Percentiles rank a stretch among this genome's conserved stretches.
Conservation (phyloP, 2,888 invertebrate species). For the Stenchaetothrips biformis region DNA sequence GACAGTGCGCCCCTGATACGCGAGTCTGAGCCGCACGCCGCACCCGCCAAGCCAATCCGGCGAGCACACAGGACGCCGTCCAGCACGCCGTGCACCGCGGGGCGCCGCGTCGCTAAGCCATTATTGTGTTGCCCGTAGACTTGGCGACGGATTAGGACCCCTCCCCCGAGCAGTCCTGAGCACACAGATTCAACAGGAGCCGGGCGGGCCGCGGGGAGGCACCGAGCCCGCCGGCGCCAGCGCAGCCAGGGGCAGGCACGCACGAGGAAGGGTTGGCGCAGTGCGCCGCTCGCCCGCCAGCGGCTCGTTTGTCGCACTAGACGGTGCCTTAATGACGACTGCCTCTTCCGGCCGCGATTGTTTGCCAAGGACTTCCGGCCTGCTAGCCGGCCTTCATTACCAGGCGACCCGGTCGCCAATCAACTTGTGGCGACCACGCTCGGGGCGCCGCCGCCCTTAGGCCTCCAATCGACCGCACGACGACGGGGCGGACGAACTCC, state of each 20-base stretch:
- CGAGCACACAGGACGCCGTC: too few relatives aligned
- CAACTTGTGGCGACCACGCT: too few relatives aligned
- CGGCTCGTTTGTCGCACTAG: background rate
- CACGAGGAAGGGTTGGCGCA: background rate
- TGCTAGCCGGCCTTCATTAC: background rate
- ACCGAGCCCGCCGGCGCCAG: too few relatives aligned
- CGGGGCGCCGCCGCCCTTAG: too few relatives aligned
- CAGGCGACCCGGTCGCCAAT: too few relatives aligned
- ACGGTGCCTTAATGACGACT: slow-evolving; percentile 4
- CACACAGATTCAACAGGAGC: slow-evolving; percentile 19
- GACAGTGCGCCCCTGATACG: too few relatives aligned
- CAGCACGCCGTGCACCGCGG: background rate
- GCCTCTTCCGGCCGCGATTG: slow-evolving; percentile 14
- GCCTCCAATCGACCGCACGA: too few relatives aligned
- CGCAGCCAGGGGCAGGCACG: background rate
- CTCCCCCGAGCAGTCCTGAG: background rate
- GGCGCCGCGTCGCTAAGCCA: background rate
- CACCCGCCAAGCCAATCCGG: too few relatives aligned
- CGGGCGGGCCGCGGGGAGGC: background rate
- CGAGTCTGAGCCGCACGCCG: too few relatives aligned
- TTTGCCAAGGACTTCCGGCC: slow-evolving; percentile 12
- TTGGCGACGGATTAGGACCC: slow-evolving; percentile 4
- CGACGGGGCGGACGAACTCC: too few relatives aligned
- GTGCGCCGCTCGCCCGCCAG: background rate
- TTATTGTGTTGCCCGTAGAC: slow-evolving; percentile 16